These are phyloP conservation scores for Mesorhabditis spiculigera DNA, from an alignment of 2,888 invertebrate genomes.

Conservation along the genomic window DNA sequence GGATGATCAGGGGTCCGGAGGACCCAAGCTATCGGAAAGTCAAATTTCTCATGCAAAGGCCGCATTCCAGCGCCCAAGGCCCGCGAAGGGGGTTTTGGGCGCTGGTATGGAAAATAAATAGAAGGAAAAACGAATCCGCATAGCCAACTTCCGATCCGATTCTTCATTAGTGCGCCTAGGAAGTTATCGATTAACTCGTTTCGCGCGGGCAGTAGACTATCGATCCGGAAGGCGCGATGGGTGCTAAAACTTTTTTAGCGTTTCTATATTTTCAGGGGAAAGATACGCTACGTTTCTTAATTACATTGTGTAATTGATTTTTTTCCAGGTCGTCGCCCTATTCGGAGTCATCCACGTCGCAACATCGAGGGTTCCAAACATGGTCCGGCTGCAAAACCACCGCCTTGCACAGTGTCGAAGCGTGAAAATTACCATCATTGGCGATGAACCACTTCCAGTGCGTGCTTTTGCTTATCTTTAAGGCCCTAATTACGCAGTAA, in stretches of 20 bases:
- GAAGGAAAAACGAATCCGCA: no score
- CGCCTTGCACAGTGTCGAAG: constrained; percentile 71
- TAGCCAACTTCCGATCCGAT: no score
- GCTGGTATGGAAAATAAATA: no score
- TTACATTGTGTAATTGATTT: not conserved
- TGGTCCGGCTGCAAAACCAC: constrained; percentile 92
- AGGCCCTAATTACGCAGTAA: no score
- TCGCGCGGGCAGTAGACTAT: not conserved
- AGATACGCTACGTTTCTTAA: not conserved
- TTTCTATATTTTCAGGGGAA: not conserved
- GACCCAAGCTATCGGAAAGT: no score
- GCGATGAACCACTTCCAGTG: constrained; percentile 81
- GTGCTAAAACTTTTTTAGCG: not conserved
- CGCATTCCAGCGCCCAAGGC: no score
- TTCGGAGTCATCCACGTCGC: constrained; percentile 97
- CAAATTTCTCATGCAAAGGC: no score
- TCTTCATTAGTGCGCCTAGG: not conserved
- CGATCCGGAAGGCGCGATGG: not conserved
- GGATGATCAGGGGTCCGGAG: no score
- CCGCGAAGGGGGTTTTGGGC: no score
- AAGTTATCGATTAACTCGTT: not conserved
- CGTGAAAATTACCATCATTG: constrained; percentile 90
- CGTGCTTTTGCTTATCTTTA: no score
- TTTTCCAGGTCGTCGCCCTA: constrained; percentile 77
- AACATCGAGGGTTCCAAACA: constrained; percentile 71